A percentile compares a stretch with the other conserved stretches of the same genome.
Evolutionary conservation across 2,888 invertebrate genomes (phyloP).

Genomic region (Coleophora flavipennella): DNA sequence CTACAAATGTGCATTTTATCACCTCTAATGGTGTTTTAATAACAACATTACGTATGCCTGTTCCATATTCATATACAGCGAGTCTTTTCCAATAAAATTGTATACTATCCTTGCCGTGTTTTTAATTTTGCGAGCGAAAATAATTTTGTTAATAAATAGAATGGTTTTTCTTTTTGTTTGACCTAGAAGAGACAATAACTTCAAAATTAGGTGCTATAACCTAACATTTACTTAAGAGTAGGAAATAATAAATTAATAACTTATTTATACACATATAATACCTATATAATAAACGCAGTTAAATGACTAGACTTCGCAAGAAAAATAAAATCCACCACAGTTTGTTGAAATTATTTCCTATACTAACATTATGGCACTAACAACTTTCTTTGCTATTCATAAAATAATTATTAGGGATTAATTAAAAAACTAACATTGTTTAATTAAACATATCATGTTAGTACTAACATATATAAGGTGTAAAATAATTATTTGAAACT

Average conservation of each 20-base stretch:
- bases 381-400: constrained; percentile 9
- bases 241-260: constrained; percentile 14
- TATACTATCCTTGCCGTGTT: too few species aligned
- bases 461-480: too few species aligned
- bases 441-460: too few species aligned
- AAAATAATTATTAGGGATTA: constrained; percentile 5
- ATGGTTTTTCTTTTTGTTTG: too few species aligned
- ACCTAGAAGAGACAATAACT: too few species aligned
- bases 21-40: constrained; percentile 16
- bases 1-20: too few species aligned
- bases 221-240: neutral
- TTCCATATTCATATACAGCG: constrained; percentile 33
- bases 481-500: too few species aligned
- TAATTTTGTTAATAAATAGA: too few species aligned
- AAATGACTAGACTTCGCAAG: constrained; percentile 55
- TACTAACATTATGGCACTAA: constrained; percentile 44
- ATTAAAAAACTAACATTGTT: too few species aligned
- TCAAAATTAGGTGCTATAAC: neutral
- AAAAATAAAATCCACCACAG: constrained; percentile 57
- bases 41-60: constrained; percentile 37
- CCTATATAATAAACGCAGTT: constrained; percentile 30
- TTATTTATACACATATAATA: constrained; percentile 16
- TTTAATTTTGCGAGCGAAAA: too few species aligned
- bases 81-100: constrained; percentile 32
- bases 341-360: constrained; percentile 26